These are phyloP conservation scores for Theristicus caerulescens DNA, from an alignment of 2,113 vertebrate genomes.

Conservation along the genomic window DNA sequence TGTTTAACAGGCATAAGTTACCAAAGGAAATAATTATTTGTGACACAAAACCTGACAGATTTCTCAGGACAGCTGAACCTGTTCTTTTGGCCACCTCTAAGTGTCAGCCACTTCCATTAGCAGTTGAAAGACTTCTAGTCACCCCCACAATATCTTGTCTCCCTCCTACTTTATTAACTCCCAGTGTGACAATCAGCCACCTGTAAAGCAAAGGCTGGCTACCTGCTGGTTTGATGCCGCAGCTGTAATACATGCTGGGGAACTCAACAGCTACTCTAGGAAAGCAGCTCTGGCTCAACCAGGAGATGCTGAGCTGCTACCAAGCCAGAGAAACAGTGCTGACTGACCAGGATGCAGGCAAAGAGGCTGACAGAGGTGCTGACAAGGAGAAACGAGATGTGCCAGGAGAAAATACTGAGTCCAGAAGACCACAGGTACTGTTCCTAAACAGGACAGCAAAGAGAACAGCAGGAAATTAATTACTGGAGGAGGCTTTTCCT, in stretches of 20 bases:
- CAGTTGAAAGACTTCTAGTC: not conserved
- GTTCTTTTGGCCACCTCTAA: not conserved
- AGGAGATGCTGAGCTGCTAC: not conserved
- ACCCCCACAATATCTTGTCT: not conserved
- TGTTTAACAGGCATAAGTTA: not conserved
- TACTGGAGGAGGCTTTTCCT: not conserved
- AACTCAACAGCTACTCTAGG: not conserved
- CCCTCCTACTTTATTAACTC: not conserved
- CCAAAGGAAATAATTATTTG: not conserved
- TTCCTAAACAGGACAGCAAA: not conserved
- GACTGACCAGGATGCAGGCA: not conserved
- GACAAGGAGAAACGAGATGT: not conserved
- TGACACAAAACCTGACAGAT: not conserved
- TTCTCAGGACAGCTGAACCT: not conserved
- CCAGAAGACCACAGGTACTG: not conserved
- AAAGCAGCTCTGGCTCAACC: not conserved
- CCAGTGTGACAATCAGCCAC: not conserved
- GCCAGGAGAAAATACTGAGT: not conserved
- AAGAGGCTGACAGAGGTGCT: not conserved
- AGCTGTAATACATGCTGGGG: not conserved
- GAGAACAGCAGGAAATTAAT: not conserved
- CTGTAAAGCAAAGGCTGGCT: not conserved
- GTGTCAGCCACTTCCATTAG: conserved; percentile 11
- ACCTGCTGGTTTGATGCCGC: not conserved
- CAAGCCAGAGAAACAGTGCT: not conserved